These are phyloP conservation scores for Xanthorhoe designata DNA, from an alignment of 2,888 invertebrate genomes.

Conservation along the genomic window DNA sequence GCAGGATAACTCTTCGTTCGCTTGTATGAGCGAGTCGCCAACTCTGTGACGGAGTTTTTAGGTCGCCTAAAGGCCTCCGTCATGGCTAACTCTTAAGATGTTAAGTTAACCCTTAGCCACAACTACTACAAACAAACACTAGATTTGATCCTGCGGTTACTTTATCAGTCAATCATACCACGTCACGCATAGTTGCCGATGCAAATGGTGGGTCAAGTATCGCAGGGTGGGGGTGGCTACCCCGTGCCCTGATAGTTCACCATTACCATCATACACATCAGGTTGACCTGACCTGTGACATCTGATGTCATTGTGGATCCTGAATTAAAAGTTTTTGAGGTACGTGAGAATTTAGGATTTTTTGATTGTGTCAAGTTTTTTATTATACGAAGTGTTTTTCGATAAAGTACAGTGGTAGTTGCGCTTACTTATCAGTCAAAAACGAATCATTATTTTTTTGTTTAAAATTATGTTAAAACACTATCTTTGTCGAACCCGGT, in stretches of 20 bases:
- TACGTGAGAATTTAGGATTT: constrained; percentile 21
- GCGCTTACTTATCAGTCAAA: too few species aligned
- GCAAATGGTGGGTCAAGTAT: constrained; percentile 76
- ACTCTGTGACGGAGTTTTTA: too few species aligned
- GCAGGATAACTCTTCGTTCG: too few species aligned
- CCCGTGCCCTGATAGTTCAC: constrained; percentile 60
- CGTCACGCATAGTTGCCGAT: constrained; percentile 76
- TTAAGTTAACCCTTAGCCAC: neutral
- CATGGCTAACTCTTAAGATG: too few species aligned
- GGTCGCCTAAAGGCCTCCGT: too few species aligned
- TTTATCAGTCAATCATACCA: constrained; percentile 35
- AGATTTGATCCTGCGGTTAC: constrained; percentile 24
- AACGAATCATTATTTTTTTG: too few species aligned
- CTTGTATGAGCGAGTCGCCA: too few species aligned
- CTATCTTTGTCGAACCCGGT: too few species aligned
- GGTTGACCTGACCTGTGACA: constrained; percentile 70
- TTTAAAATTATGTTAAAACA: too few species aligned
- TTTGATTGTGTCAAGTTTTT: neutral
- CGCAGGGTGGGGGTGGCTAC: constrained; percentile 70
- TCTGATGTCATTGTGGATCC: constrained; percentile 46
- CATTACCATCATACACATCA: constrained; percentile 68
- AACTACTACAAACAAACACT: constrained; percentile 3
- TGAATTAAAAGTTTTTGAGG: constrained; percentile 34
- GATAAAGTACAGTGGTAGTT: too few species aligned
- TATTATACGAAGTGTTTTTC: neutral